Conservation (phyloP, 2,888 invertebrate species). For the Drosophila pseudotakahashii region DNA sequence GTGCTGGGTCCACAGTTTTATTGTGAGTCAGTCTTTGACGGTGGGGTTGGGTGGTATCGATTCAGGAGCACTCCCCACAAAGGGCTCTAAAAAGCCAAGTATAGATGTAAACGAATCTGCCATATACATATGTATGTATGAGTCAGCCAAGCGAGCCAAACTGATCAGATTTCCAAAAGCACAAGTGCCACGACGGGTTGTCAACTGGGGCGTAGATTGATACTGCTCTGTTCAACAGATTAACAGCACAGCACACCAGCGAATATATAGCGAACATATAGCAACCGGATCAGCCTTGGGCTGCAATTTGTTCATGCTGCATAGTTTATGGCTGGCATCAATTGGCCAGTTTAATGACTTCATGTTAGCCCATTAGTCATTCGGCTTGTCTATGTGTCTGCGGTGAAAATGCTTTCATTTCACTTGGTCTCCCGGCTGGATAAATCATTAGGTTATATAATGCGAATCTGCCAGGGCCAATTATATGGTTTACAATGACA, state of each 20-base stretch:
- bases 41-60: slow-evolving; percentile 5
- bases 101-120: slow-evolving; percentile 51
- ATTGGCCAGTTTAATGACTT: slow-evolving; percentile 70
- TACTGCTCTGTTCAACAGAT: slow-evolving; percentile 49
- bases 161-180: slow-evolving; percentile 60
- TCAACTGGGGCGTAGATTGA: slow-evolving; percentile 59
- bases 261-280: slow-evolving; percentile 39
- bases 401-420: slow-evolving; percentile 42
- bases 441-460: slow-evolving; percentile 16
- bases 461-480: not conserved
- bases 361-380: slow-evolving; percentile 63
- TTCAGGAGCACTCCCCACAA: slow-evolving; percentile 8
- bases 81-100: slow-evolving; percentile 3
- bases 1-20: not conserved
- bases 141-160: slow-evolving; percentile 60
- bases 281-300: slow-evolving; percentile 38
- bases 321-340: slow-evolving; percentile 31
- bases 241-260: slow-evolving; percentile 17
- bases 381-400: slow-evolving; percentile 5
- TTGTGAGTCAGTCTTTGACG: slow-evolving; percentile 6
- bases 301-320: slow-evolving; percentile 26
- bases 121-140: slow-evolving; percentile 38
- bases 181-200: slow-evolving; percentile 55
- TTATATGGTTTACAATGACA: not conserved
- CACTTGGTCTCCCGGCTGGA: slow-evolving; percentile 13